Conservation (phyloP, 2,888 invertebrate species). For the Pasiphila rectangulata region DNA sequence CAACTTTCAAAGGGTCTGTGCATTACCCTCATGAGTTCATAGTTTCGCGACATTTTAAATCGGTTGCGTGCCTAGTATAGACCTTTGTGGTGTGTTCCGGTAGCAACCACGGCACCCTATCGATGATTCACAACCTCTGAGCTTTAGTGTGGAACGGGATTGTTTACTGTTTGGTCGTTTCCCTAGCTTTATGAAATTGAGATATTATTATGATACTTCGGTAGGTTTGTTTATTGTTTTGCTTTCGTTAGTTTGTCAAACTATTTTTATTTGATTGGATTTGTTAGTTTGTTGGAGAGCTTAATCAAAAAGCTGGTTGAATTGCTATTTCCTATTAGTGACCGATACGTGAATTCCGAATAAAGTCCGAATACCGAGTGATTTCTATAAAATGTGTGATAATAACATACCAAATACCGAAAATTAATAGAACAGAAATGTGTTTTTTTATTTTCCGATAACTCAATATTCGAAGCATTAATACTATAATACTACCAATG, state of each 20-base stretch:
- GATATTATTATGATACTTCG: conserved; percentile 73
- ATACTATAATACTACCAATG: too few relatives aligned
- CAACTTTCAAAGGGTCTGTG: conserved; percentile 44
- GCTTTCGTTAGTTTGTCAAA: background rate
- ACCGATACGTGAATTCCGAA: too few relatives aligned
- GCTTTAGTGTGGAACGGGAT: conserved; percentile 42
- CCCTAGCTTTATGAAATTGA: conserved; percentile 62
- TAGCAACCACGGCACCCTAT: conserved; percentile 58
- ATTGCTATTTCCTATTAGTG: too few relatives aligned
- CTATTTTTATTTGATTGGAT: background rate
- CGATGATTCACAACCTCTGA: conserved; percentile 48
- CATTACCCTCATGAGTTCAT: conserved; percentile 30
- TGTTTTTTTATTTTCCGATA: too few relatives aligned
- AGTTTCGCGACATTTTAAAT: conserved; percentile 43
- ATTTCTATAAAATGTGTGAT: too few relatives aligned
- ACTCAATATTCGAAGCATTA: too few relatives aligned
- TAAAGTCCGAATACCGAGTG: too few relatives aligned
- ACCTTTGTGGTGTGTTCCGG: conserved; percentile 43
- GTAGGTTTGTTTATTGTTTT: conserved; percentile 58
- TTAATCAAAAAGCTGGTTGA: too few relatives aligned
- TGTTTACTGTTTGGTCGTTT: conserved; percentile 34
- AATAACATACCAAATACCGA: too few relatives aligned
- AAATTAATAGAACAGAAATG: too few relatives aligned
- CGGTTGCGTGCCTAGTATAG: conserved; percentile 42
- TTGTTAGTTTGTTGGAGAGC: background rate